phyloP scores from a whole-genome alignment of 2,797 vertebrate species.

The Mycteria americana region DNA sequence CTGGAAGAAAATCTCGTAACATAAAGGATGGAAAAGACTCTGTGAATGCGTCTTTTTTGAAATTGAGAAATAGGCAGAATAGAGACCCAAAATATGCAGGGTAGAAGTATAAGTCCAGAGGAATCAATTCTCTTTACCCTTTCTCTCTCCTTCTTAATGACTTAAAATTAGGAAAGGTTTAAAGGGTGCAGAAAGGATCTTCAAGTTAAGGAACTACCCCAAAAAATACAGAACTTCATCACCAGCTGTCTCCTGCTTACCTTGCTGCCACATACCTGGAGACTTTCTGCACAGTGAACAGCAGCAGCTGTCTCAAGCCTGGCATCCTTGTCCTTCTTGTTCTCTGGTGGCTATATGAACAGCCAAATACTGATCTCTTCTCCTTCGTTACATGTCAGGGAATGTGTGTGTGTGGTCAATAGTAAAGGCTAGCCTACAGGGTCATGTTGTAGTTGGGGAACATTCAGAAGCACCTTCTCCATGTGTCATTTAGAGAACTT shows the following conservation, averaged over 20 bases:
- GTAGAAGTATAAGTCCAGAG: neutral
- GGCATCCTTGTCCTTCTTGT: neutral
- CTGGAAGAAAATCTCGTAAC: neutral
- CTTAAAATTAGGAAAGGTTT: neutral
- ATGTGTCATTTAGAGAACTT: neutral
- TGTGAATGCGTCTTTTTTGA: neutral
- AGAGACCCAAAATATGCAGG: neutral
- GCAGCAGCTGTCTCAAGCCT: neutral
- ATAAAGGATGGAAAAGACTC: neutral
- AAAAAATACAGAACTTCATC: neutral
- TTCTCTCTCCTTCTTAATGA: neutral
- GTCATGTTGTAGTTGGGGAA: neutral
- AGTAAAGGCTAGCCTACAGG: neutral
- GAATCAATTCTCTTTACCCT: neutral
- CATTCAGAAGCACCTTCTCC: neutral
- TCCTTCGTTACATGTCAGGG: fast-evolving
- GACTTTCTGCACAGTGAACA: neutral
- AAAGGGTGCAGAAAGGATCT: neutral
- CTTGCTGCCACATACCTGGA: neutral
- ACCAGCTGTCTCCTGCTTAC: neutral
- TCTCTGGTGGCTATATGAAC: neutral
- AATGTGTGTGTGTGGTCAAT: fast-evolving
- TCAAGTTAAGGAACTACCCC: neutral
- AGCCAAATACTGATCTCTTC: fast-evolving
- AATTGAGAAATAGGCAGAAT: neutral